These are phyloP conservation scores for Eclectus roratus DNA, from an alignment of 2,113 vertebrate species.

Conservation along the genomic window DNA sequence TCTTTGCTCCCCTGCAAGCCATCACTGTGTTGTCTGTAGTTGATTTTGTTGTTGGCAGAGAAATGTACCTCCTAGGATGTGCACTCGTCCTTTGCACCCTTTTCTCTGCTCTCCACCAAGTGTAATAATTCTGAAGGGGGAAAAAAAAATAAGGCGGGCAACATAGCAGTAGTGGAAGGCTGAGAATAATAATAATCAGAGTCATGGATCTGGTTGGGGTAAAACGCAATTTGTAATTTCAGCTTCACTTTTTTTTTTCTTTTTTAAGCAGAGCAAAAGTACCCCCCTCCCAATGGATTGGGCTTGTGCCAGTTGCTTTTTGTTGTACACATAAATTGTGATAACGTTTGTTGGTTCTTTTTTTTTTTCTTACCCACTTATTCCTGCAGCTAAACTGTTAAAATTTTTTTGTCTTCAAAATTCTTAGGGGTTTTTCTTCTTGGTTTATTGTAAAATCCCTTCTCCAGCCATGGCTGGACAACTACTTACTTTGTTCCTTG, in stretches of 20 bases:
- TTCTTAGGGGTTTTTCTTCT: conserved; percentile 12
- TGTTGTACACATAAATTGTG: conserved; percentile 75
- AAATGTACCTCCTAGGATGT: conserved; percentile 65
- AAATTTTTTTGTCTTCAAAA: conserved; percentile 61
- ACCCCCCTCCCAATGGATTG: conserved; percentile 69
- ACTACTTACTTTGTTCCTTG: conserved; percentile 69
- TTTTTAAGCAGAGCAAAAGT: conserved; percentile 57
- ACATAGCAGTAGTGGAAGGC: conserved; percentile 84
- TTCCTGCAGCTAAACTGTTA: conserved; percentile 65
- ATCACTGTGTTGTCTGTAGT: conserved; percentile 80
- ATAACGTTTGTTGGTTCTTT: neutral
- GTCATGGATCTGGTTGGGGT: conserved; percentile 79
- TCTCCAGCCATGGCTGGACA: conserved; percentile 73
- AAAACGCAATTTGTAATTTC: conserved; percentile 72
- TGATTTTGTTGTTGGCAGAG: conserved; percentile 76
- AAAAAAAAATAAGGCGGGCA: conserved; percentile 62
- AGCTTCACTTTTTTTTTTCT: conserved; percentile 69
- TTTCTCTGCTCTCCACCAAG: conserved; percentile 77
- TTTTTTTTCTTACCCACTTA: conserved; percentile 28
- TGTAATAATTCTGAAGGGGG: conserved; percentile 46
- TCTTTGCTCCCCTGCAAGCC: conserved; percentile 81
- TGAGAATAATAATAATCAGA: conserved; percentile 76
- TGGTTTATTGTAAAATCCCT: conserved; percentile 29
- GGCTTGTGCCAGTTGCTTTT: conserved; percentile 74
- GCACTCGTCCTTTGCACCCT: conserved; percentile 68